A percentile compares a stretch with the other conserved stretches of the same genome.
These are phyloP conservation scores for Leptatherina wallacei DNA, from an alignment of 2,797 vertebrate genomes.

Conservation along the genomic window DNA sequence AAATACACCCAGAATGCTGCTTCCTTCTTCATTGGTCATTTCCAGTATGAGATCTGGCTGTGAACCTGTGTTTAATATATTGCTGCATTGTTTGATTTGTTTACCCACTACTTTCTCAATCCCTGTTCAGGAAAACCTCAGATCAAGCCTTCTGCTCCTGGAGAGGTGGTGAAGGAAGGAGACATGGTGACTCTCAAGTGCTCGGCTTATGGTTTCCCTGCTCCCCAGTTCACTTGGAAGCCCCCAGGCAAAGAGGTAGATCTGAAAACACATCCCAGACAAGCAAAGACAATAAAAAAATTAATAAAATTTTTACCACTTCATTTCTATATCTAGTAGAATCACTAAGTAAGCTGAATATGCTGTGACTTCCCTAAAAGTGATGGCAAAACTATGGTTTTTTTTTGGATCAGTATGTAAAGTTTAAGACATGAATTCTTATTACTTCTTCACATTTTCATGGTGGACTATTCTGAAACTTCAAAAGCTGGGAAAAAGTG, in stretches of 20 bases:
- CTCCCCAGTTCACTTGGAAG: slow-evolving; percentile 88
- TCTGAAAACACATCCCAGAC: not conserved
- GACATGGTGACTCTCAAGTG: slow-evolving; percentile 83
- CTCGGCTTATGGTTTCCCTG: slow-evolving; percentile 78
- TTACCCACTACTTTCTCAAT: not conserved
- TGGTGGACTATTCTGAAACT: slow-evolving; percentile 21
- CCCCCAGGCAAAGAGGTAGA: slow-evolving; percentile 83
- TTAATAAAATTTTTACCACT: not conserved
- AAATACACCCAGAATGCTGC: slow-evolving; percentile 11
- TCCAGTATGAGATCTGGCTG: not conserved
- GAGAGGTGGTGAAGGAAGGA: slow-evolving; percentile 76
- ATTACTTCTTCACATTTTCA: slow-evolving; percentile 18
- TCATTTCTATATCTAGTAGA: not conserved
- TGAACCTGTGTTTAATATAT: not conserved
- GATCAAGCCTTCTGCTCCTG: slow-evolving; percentile 61
- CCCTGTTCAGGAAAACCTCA: slow-evolving; percentile 81
- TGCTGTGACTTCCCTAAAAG: not conserved
- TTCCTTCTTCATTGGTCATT: slow-evolving; percentile 14
- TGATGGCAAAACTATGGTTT: not conserved
- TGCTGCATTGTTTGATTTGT: slow-evolving; percentile 9
- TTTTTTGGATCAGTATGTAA: slow-evolving; percentile 30
- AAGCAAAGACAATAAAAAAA: not conserved
- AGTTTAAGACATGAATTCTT: slow-evolving; percentile 16
- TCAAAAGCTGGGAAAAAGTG: slow-evolving; percentile 27
- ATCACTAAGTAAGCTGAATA: slow-evolving; percentile 10